phyloP scores from a whole-genome alignment of 1,140 invertebrate species.

The Sogatella furcifera region DNA sequence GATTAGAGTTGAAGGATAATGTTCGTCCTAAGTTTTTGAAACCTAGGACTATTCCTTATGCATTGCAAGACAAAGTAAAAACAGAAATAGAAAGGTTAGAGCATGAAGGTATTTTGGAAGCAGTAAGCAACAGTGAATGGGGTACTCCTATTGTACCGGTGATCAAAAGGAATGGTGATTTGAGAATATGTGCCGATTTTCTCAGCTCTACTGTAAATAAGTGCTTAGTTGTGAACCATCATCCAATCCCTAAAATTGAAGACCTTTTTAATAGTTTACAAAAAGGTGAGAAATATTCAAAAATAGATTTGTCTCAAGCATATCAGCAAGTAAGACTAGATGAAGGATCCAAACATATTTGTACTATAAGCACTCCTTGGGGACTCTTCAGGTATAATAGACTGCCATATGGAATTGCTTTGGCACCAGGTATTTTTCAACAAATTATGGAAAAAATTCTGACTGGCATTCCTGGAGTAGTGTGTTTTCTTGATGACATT shows the following conservation, averaged over 20 bases:
- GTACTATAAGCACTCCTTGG: conserved; percentile 2
- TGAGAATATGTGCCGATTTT: not conserved
- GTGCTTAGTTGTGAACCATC: not conserved
- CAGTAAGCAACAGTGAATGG: conserved; percentile 11
- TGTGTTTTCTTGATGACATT: conserved; percentile 19
- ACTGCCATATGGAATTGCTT: not conserved
- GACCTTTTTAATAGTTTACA: not conserved
- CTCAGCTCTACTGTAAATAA: not conserved
- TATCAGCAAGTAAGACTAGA: conserved; percentile 9
- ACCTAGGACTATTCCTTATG: conserved; percentile 7
- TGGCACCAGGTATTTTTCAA: conserved; percentile 2
- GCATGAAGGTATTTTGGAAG: not conserved
- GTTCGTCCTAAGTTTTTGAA: conserved; percentile 13
- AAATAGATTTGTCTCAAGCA: conserved; percentile 5
- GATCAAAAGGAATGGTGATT: not conserved
- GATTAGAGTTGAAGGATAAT: not conserved
- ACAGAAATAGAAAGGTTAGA: conserved; percentile 6
- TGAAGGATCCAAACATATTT: conserved; percentile 1
- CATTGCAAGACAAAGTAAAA: conserved; percentile 12
- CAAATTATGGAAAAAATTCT: conserved; percentile 19
- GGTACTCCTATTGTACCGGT: conserved; percentile 9
- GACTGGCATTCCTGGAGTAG: conserved; percentile 6
- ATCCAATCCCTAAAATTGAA: not conserved
- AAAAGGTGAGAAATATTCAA: conserved; percentile 3
- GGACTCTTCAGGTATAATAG: conserved; percentile 3